Evolutionary conservation across 92 coral and sea anemone species (phyloP), one percentile per base, ranked within the genome.

Genomic region (Umimayanthus chanpuru): DNA sequence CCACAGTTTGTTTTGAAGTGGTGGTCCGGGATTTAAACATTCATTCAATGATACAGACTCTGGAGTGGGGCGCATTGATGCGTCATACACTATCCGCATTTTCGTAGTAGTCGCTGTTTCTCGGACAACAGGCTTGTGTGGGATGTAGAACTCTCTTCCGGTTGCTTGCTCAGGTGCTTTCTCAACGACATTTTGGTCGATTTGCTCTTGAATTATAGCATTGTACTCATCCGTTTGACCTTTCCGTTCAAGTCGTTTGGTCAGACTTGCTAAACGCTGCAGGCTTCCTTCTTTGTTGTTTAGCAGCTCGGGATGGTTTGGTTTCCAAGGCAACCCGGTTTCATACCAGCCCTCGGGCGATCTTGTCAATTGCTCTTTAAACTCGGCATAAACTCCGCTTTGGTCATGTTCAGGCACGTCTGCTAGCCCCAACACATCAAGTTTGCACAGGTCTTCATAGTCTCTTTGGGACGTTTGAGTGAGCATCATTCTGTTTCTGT

Each of bases 301-400:
- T 8, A 89, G 93, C 18, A 92, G 80, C 7, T 26, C 40, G 61
- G 93, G 64, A 74, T 88, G 95, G 41, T 90, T 92, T 3, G 95
- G 78, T 18, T 90, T 92, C 90, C 93, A 92, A 6, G 93, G 91
- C 6, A 92, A 66, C 44, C 91, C 85, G 26, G 89, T 90, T 81
- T 90, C 95, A 64, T 92, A 92, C 93, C 90, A 90, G 58, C 91
- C 94, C 47, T 92, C 90, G 12, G 76, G 88, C 11, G 91, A 90
- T 18, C 93, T 88, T 14, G 79, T 55, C 36, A 92, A 64, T 43
- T 65, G 93, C 20, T 92, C 93, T 41, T 85, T 89, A 9, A 92
- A 89, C 12, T 92, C 90, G 28, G 73, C 77, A 26, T 76, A 80
- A 25, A 89, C 92, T 39, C 68, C 55, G 11, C 88, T 40, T 85